phyloP scores from a whole-genome alignment of 2,797 vertebrate species.

The Pteropus rufus region DNA sequence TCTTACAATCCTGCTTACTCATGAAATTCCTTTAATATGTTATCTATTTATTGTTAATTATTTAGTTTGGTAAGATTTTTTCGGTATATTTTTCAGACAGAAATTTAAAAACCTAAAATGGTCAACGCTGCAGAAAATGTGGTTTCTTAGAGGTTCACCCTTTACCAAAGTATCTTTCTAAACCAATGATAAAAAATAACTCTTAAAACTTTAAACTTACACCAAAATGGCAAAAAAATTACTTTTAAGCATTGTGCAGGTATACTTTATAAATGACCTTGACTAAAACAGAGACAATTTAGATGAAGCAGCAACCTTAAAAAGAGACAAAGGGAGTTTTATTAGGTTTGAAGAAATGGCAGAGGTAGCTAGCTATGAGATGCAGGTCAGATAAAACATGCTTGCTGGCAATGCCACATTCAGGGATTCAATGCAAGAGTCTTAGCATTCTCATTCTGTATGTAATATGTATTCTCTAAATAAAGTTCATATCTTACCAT shows the following conservation, averaged over 20 bases:
- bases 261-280: slow-evolving; percentile 73
- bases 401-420: slow-evolving; percentile 70
- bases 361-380: slow-evolving; percentile 44
- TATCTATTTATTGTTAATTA: slow-evolving; percentile 20
- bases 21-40: not conserved
- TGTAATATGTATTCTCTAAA: slow-evolving; percentile 43
- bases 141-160: not conserved
- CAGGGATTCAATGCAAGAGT: slow-evolving; percentile 50
- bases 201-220: slow-evolving; percentile 55
- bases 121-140: not conserved
- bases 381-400: slow-evolving; percentile 75
- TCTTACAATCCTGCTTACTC: slow-evolving; percentile 36
- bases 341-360: slow-evolving; percentile 66
- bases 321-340: slow-evolving; percentile 20
- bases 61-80: slow-evolving; percentile 33
- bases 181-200: slow-evolving; percentile 27
- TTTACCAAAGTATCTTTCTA: slow-evolving; percentile 30
- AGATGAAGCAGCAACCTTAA: slow-evolving; percentile 59
- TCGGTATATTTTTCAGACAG: slow-evolving; percentile 50
- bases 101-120: slow-evolving; percentile 42
- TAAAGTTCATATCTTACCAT: slow-evolving; percentile 87
- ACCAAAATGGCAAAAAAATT: slow-evolving; percentile 42
- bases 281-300: slow-evolving; percentile 61
- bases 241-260: slow-evolving; percentile 72
- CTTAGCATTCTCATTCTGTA: slow-evolving; percentile 67